Base-by-base conservation (phyloP, 2,888 invertebrate species). In the Lomographa bimaculata region DNA sequence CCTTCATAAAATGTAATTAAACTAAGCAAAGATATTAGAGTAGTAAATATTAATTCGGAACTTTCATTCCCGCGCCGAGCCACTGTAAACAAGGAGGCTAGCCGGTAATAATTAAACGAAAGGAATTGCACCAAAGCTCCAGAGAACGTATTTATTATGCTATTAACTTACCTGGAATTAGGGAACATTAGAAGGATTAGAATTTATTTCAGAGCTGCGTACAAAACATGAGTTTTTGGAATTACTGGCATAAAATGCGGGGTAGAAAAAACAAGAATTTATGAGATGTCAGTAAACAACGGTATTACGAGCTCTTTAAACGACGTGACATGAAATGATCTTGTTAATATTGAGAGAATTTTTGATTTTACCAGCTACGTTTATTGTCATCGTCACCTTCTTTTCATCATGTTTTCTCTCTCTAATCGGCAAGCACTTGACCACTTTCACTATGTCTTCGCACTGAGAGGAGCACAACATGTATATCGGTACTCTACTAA, bases 81-180 rank as follows among this genome's bases (percentile, higher is more conserved):
- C 29, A 30, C 28, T 45, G 40, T 27, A 41, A 37, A 43, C 17
- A 38, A 49, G 36, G 16, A 20, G 37, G 37, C 35, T 37, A 20
- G 40, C 39, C 3, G 37, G 42, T 47, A 50, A 47, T 53, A 56
- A 53, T 50, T 53, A 53, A 53, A 50, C 45, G 45, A 46, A 49
- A 45, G 40, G 36, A 46, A 55, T 50, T 49, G 50, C 43, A 49
- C 38, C 29, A 40, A 42, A 43, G 40, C 33, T 32, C 25, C 45
- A 38, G 24, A 42, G 34, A 43, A 44, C 40, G 41, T 55, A 50
- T 55, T 53, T 55, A 53, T 47, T 39, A 44, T 40, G 47, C 47
- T 47, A 38, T 53, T 52, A 49, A 46, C 43, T 46, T 45, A 46
- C 45, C 43, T 46, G 30, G 50, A 43, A 40, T 46, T 48, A 50